Evolutionary conservation across 2,888 invertebrate genomes (phyloP).

Genomic region (Buathra laborator): DNA sequence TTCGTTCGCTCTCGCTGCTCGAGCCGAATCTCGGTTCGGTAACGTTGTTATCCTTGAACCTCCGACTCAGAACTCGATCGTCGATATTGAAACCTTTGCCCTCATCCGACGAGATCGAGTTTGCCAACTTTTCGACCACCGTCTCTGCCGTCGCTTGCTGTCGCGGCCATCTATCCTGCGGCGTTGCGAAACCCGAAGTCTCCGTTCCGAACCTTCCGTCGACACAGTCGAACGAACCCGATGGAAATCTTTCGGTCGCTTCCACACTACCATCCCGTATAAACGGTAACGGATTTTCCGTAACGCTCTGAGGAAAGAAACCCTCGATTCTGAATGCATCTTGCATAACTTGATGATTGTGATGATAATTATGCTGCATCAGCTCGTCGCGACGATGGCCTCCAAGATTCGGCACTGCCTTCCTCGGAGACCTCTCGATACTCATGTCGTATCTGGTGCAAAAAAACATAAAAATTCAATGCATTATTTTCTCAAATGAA

Average conservation of each 20-base stretch:
- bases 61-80: slow-evolving; percentile 60
- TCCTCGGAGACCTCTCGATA: slow-evolving; percentile 77
- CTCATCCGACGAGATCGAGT: slow-evolving; percentile 80
- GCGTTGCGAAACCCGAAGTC: slow-evolving; percentile 62
- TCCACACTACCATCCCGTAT: slow-evolving; percentile 75
- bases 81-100: slow-evolving; percentile 76
- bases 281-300: slow-evolving; percentile 71
- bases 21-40: slow-evolving; percentile 78
- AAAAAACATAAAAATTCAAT: slow-evolving; percentile 8
- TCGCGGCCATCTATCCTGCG: slow-evolving; percentile 71
- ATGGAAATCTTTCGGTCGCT: slow-evolving; percentile 73
- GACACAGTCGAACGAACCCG: slow-evolving; percentile 79
- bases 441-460: slow-evolving; percentile 79
- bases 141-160: slow-evolving; percentile 60
- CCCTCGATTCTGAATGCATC: slow-evolving; percentile 78
- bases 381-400: slow-evolving; percentile 53
- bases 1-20: slow-evolving; percentile 80
- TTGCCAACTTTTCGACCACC: slow-evolving; percentile 63
- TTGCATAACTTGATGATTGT: slow-evolving; percentile 69
- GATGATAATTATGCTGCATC: slow-evolving; percentile 36
- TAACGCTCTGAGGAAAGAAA: slow-evolving; percentile 82
- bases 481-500: not conserved
- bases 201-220: slow-evolving; percentile 77
- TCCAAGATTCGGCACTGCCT: slow-evolving; percentile 56
- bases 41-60: slow-evolving; percentile 68